These are phyloP conservation scores for Drosophila lacteicornis DNA, from an alignment of 1,140 invertebrate genomes.

Conservation along the genomic window DNA sequence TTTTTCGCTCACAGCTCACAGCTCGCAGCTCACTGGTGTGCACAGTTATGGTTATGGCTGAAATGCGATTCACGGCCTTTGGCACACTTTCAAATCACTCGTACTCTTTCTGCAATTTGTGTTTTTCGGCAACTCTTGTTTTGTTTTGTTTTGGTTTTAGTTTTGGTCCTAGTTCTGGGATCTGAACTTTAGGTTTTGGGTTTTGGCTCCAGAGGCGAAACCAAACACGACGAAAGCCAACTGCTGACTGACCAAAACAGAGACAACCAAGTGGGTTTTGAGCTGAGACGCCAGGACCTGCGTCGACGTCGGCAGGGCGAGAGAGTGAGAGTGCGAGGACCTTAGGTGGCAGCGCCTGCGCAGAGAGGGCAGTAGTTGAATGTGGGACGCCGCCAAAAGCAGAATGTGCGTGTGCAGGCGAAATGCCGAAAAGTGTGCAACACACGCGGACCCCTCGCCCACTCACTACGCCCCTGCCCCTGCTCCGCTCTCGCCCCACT, in stretches of 20 bases:
- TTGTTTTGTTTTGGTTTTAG: slow-evolving; percentile 24
- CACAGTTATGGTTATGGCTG: slow-evolving; percentile 18
- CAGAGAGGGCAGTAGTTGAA: slow-evolving; percentile 42
- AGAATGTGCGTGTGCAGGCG: slow-evolving; percentile 80
- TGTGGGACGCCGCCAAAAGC: slow-evolving; percentile 81
- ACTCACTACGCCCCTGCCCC: neutral
- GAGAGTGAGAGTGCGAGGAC: slow-evolving; percentile 43
- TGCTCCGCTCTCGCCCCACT: neutral
- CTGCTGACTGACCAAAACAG: slow-evolving; percentile 85
- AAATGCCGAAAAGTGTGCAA: slow-evolving; percentile 82
- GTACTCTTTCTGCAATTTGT: slow-evolving; percentile 13
- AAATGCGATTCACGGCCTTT: slow-evolving; percentile 13
- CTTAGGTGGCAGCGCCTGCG: slow-evolving; percentile 61
- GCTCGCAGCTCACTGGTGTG: slow-evolving; percentile 19
- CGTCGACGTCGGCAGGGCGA: slow-evolving; percentile 52
- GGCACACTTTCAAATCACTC: slow-evolving; percentile 28
- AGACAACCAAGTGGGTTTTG: slow-evolving; percentile 83
- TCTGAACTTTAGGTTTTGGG: slow-evolving; percentile 31
- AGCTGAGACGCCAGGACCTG: slow-evolving; percentile 45
- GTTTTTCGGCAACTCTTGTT: slow-evolving; percentile 5
- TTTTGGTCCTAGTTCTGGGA: slow-evolving; percentile 17
- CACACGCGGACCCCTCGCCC: slow-evolving; percentile 53
- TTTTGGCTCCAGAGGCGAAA: slow-evolving; percentile 67
- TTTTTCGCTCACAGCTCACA: slow-evolving; percentile 30
- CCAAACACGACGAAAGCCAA: slow-evolving; percentile 83